Evolutionary conservation across 2,113 vertebrate genomes (phyloP).

Genomic region (Cavia porcellus): DNA sequence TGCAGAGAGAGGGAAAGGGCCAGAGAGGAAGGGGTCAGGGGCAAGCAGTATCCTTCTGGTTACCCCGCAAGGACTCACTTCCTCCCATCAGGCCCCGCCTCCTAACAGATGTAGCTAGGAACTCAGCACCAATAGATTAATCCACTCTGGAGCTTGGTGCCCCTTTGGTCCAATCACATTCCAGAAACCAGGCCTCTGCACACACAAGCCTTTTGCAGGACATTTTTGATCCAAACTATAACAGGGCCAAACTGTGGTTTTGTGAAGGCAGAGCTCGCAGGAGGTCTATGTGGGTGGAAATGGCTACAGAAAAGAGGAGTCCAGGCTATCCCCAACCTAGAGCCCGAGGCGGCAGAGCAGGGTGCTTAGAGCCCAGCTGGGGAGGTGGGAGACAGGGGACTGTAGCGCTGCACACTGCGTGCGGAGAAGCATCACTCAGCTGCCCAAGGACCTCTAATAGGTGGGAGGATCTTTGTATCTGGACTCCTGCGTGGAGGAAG

Average conservation of each 20-base stretch:
- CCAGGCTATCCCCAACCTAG: background rate
- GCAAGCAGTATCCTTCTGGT: background rate
- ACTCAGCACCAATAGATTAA: background rate
- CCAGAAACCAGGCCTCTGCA: background rate
- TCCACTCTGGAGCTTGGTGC: background rate
- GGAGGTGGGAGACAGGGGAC: background rate
- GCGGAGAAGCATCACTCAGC: background rate
- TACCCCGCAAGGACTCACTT: background rate
- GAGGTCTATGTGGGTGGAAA: background rate
- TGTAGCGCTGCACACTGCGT: background rate
- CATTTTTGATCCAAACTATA: background rate
- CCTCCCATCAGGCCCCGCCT: background rate
- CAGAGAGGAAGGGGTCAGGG: background rate
- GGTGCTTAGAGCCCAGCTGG: background rate
- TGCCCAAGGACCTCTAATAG: background rate
- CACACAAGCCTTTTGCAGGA: background rate
- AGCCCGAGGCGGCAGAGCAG: background rate
- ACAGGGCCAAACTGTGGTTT: background rate
- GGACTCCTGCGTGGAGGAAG: background rate
- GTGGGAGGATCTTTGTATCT: background rate
- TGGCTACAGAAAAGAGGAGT: background rate
- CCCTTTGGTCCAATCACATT: background rate
- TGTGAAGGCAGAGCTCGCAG: background rate
- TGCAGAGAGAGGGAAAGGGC: background rate
- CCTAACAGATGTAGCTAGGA: background rate